phyloP scores from a whole-genome alignment of 2,888 invertebrate species.

The Harpalus rubripes region DNA sequence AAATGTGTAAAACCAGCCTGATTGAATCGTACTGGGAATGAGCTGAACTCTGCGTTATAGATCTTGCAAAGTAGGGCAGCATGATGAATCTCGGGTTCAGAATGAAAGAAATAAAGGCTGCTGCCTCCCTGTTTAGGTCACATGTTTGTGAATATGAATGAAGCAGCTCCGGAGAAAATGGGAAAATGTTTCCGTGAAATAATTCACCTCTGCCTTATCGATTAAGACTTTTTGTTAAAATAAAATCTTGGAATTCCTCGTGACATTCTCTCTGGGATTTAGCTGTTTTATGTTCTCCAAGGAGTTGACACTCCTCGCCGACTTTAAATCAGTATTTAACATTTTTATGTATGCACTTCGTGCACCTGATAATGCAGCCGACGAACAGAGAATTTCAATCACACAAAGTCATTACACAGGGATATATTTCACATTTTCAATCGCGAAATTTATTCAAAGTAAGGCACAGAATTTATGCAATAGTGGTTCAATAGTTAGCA shows the following conservation, averaged over 20 bases:
- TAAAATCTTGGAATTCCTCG: conserved; percentile 46
- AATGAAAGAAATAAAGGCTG: conserved; percentile 46
- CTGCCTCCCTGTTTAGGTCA: conserved; percentile 40
- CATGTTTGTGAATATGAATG: conserved; percentile 53
- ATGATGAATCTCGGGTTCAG: conserved; percentile 21
- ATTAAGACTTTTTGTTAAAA: conserved; percentile 54
- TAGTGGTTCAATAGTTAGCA: not conserved
- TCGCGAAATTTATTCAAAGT: not conserved
- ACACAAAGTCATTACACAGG: conserved; percentile 13
- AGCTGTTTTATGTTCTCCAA: conserved; percentile 46
- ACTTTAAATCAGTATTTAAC: conserved; percentile 54
- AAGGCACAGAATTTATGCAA: not conserved
- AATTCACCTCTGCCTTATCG: conserved; percentile 51
- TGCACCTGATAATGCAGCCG: conserved; percentile 1
- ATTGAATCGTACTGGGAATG: conserved; percentile 5
- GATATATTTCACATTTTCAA: conserved; percentile 6
- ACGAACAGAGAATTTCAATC: conserved; percentile 17
- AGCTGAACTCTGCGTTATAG: not conserved
- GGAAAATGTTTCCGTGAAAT: conserved; percentile 54
- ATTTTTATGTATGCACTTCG: conserved; percentile 50
- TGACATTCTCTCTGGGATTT: conserved; percentile 51
- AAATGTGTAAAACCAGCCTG: not conserved
- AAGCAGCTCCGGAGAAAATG: conserved; percentile 42
- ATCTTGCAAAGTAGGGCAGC: conserved; percentile 18
- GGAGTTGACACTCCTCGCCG: conserved; percentile 9